Conservation (phyloP, 1,140 invertebrate genomes). For the Drosophila nannoptera region DNA sequence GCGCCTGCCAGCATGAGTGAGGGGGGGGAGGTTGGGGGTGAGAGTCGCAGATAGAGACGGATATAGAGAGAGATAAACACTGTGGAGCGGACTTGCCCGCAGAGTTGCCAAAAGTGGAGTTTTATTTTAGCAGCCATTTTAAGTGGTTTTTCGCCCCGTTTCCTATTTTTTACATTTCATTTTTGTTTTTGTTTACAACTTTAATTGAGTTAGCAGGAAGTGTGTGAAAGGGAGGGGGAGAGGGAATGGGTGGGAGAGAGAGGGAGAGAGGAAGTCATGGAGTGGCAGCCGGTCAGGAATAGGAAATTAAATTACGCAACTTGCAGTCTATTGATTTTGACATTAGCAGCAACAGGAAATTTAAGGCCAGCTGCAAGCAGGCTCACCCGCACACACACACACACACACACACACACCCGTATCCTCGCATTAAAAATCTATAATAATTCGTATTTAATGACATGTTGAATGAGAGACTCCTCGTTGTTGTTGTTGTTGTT, state of each 20-base stretch:
- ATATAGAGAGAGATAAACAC: constrained; percentile 33
- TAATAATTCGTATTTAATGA: constrained; percentile 66
- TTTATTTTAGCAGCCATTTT: constrained; percentile 43
- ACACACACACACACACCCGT: background rate
- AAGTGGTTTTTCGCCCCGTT: constrained; percentile 30
- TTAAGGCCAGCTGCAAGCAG: constrained; percentile 4
- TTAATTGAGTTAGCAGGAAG: constrained; percentile 40
- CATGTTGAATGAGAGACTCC: constrained; percentile 32
- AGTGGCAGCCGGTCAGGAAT: constrained; percentile 3
- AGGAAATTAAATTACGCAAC: constrained; percentile 43
- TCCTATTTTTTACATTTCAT: constrained; percentile 11
- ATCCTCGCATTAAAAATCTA: constrained; percentile 29
- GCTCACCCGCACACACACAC: background rate
- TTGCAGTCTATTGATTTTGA: constrained; percentile 56
- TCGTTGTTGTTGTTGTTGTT: constrained; percentile 40
- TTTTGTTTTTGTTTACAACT: constrained; percentile 22
- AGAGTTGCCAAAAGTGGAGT: constrained; percentile 38
- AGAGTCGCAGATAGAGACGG: constrained; percentile 20
- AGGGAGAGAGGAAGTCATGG: too few species aligned
- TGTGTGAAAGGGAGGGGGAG: background rate
- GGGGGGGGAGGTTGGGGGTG: too few species aligned
- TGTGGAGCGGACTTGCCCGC: constrained; percentile 22
- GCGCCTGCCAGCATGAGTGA: background rate
- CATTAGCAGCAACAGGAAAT: constrained; percentile 24
- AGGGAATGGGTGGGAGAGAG: background rate